Conservation (phyloP, 2,888 invertebrate species). For the Teinopalpus imperialis region DNA sequence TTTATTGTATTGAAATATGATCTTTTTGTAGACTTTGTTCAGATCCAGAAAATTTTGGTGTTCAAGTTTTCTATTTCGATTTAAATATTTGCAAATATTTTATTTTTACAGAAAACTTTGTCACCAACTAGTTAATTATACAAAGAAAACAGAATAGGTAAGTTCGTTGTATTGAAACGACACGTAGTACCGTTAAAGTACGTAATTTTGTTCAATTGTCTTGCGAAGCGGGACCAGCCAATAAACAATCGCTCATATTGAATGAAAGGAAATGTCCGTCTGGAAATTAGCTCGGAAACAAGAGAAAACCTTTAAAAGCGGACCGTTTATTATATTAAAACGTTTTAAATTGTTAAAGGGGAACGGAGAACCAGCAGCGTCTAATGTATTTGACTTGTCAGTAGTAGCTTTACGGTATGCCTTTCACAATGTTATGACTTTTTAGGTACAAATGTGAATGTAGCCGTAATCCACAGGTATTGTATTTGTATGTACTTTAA, state of each 20-base stretch:
- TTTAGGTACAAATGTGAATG: too few relatives aligned
- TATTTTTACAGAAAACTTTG: too few relatives aligned
- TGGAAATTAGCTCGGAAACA: constrained; percentile 77
- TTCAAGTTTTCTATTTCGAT: too few relatives aligned
- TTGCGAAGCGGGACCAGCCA: constrained; percentile 67
- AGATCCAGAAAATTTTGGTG: too few relatives aligned
- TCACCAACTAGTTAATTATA: constrained; percentile 25
- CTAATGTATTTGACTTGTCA: constrained; percentile 70
- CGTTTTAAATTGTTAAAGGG: constrained; percentile 63
- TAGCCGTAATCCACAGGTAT: too few relatives aligned
- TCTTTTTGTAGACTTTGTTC: too few relatives aligned
- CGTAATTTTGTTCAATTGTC: constrained; percentile 74
- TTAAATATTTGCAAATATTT: too few relatives aligned
- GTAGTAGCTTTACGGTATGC: constrained; percentile 33
- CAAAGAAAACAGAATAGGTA: constrained; percentile 31
- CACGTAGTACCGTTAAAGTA: constrained; percentile 60
- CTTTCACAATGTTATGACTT: constrained; percentile 43
- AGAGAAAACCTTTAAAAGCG: constrained; percentile 76
- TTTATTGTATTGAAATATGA: too few relatives aligned
- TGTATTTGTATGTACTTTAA: too few relatives aligned
- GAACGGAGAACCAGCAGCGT: constrained; percentile 36
- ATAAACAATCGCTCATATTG: constrained; percentile 81
- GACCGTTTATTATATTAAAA: constrained; percentile 72
- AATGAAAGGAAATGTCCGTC: constrained; percentile 80
- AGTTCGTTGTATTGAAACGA: constrained; percentile 35